A percentile compares a stretch with the other conserved stretches of the same genome.
Evolutionary conservation across 2,888 invertebrate genomes (phyloP).

Genomic region (Caenorhabditis parvicauda): DNA sequence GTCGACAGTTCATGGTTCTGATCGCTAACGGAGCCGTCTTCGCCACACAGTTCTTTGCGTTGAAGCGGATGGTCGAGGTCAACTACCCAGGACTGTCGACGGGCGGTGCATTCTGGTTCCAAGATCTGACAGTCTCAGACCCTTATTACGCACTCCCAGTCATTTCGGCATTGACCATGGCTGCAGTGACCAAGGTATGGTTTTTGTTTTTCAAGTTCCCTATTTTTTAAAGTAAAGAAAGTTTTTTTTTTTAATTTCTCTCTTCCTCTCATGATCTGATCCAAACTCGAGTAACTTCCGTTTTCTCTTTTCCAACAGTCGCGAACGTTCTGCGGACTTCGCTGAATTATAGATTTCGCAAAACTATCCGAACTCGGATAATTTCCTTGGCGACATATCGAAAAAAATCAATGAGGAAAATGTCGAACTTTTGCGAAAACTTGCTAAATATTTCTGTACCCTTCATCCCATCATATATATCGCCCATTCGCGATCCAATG

Average conservation of each 20-base stretch:
- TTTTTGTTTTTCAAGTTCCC: too few species aligned
- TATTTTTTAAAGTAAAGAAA: not conserved
- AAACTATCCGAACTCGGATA: too few species aligned
- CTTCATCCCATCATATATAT: not conserved
- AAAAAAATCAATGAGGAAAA: too few species aligned
- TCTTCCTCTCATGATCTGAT: not conserved
- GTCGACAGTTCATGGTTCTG: slow-evolving; percentile 53
- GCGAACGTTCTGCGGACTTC: too few species aligned
- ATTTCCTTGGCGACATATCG: too few species aligned
- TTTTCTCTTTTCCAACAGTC: slow-evolving; percentile 1
- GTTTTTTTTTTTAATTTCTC: not conserved
- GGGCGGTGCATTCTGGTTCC: slow-evolving; percentile 89
- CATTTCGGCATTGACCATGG: slow-evolving; percentile 80
- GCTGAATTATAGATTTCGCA: too few species aligned
- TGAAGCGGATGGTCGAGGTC: slow-evolving; percentile 78
- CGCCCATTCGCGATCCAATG: not conserved
- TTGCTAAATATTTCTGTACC: too few species aligned
- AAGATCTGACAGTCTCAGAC: slow-evolving; percentile 85
- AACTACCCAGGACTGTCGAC: slow-evolving; percentile 85
- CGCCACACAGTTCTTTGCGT: slow-evolving; percentile 83
- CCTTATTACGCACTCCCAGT: slow-evolving; percentile 83
- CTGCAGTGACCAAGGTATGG: slow-evolving; percentile 75
- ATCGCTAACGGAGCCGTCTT: slow-evolving; percentile 77
- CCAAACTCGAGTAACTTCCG: not conserved
- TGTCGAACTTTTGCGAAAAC: too few species aligned